phyloP scores from a whole-genome alignment of 1,140 invertebrate species.

The Zaprionus tsacasi region DNA sequence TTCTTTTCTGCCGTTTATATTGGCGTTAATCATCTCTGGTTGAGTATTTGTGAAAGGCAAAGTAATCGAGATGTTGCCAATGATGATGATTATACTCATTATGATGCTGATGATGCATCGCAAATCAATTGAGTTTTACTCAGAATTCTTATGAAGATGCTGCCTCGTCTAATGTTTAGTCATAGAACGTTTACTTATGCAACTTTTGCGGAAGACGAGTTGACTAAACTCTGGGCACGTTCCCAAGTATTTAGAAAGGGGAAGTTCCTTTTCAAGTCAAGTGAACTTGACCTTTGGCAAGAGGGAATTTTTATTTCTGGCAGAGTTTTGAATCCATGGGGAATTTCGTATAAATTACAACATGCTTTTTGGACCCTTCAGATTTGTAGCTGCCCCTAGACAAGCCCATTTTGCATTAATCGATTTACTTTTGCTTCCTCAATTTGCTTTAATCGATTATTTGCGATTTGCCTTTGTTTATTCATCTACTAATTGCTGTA shows the following conservation, averaged over 20 bases:
- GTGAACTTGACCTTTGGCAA: background rate
- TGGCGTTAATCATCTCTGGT: slow-evolving; percentile 51
- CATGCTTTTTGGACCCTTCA: background rate
- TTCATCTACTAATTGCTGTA: slow-evolving; percentile 40
- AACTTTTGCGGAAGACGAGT: slow-evolving; percentile 34
- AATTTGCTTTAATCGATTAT: slow-evolving; percentile 22
- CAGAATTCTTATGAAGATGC: slow-evolving; percentile 32
- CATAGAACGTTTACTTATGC: slow-evolving; percentile 27
- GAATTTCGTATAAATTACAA: background rate
- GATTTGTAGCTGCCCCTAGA: background rate
- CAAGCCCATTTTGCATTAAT: slow-evolving; percentile 1
- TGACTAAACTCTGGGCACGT: slow-evolving; percentile 26
- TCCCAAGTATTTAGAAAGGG: slow-evolving; percentile 30
- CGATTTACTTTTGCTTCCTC: slow-evolving; percentile 20
- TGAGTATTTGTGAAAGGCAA: slow-evolving; percentile 70
- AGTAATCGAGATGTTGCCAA: slow-evolving; percentile 14
- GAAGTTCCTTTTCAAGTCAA: background rate
- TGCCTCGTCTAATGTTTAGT: slow-evolving; percentile 16
- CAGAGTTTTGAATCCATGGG: background rate
- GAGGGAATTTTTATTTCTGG: too few species aligned
- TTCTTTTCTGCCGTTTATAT: slow-evolving; percentile 39
- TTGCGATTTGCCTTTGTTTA: slow-evolving; percentile 26
- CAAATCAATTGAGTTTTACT: slow-evolving; percentile 10
- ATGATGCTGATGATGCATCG: slow-evolving; percentile 61
- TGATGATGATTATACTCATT: slow-evolving; percentile 12